phyloP scores from a whole-genome alignment of 2,888 invertebrate genomes.

The Heliconius hortense region DNA sequence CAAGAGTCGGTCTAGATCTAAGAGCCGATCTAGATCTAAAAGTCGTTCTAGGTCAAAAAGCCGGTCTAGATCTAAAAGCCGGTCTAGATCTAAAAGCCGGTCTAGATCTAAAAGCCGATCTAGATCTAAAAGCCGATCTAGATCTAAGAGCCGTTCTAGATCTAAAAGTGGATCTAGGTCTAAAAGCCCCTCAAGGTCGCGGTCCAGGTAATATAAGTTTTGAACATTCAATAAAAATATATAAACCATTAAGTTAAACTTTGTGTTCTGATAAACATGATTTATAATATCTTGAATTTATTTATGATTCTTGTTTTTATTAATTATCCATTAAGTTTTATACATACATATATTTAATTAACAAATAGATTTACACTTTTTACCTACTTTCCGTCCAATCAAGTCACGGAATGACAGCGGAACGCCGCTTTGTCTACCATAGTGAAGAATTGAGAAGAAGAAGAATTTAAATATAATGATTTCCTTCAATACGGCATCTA shows the following conservation, averaged over 20 bases:
- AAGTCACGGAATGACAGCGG: too few species aligned
- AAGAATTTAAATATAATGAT: too few species aligned
- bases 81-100: slow-evolving; percentile 49
- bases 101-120: slow-evolving; percentile 59
- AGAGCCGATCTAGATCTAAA: slow-evolving; percentile 56
- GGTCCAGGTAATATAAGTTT: slow-evolving; percentile 54
- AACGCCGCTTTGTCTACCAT: too few species aligned
- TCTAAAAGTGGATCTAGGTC: slow-evolving; percentile 63
- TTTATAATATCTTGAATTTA: neutral
- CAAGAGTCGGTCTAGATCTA: slow-evolving; percentile 61
- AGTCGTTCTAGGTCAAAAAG: slow-evolving; percentile 61
- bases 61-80: slow-evolving; percentile 57
- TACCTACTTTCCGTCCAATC: too few species aligned
- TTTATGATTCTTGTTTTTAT: neutral
- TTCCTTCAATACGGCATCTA: too few species aligned
- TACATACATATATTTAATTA: neutral
- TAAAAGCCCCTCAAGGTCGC: slow-evolving; percentile 57
- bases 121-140: slow-evolving; percentile 62
- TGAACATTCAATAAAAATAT: neutral
- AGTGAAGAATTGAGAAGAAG: too few species aligned
- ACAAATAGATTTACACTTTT: too few species aligned
- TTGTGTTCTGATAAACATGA: neutral
- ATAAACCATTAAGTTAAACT: neutral
- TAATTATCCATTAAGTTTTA: neutral
- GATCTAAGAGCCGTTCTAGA: slow-evolving; percentile 57